Evolutionary conservation across 2,888 invertebrate genomes (phyloP).

Genomic region (Cylindroiulus punctatus): DNA sequence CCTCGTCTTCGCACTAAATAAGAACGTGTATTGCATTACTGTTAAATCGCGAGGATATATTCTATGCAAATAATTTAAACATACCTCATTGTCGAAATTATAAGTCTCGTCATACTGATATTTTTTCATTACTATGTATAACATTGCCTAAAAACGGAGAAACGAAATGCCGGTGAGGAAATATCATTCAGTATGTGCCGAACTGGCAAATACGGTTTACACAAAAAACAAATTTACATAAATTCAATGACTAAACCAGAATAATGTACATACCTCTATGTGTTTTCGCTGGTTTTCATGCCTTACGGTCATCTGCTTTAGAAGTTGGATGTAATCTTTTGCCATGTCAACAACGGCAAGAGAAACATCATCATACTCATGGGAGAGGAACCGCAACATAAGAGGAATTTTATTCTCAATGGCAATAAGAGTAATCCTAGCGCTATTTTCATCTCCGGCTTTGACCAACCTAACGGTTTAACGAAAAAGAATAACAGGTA

Average conservation of each 20-base stretch:
- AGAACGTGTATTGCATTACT: neutral
- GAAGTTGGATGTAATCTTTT: slow-evolving; percentile 68
- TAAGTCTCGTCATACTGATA: slow-evolving; percentile 69
- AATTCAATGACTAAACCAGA: neutral
- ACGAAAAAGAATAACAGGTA: slow-evolving; percentile 26
- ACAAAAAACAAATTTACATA: neutral
- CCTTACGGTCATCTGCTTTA: slow-evolving; percentile 65
- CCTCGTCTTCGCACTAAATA: slow-evolving; percentile 69
- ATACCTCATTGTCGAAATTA: slow-evolving; percentile 68
- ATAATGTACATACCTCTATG: slow-evolving; percentile 62
- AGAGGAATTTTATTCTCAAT: slow-evolving; percentile 68
- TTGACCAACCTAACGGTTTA: slow-evolving; percentile 62
- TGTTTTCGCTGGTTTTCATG: slow-evolving; percentile 65
- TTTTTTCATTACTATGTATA: slow-evolving; percentile 68
- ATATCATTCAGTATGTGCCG: neutral
- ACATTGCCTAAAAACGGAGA: slow-evolving; percentile 63
- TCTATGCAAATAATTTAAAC: neutral
- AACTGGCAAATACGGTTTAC: neutral
- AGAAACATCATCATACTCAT: slow-evolving; percentile 70
- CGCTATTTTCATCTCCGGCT: slow-evolving; percentile 62
- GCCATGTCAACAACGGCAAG: slow-evolving; percentile 68
- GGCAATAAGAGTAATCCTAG: slow-evolving; percentile 61
- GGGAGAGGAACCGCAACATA: slow-evolving; percentile 67
- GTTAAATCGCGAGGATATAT: neutral
- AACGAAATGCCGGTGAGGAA: neutral